phyloP scores from a whole-genome alignment of 2,888 invertebrate genomes.

The Meloe dianella region DNA sequence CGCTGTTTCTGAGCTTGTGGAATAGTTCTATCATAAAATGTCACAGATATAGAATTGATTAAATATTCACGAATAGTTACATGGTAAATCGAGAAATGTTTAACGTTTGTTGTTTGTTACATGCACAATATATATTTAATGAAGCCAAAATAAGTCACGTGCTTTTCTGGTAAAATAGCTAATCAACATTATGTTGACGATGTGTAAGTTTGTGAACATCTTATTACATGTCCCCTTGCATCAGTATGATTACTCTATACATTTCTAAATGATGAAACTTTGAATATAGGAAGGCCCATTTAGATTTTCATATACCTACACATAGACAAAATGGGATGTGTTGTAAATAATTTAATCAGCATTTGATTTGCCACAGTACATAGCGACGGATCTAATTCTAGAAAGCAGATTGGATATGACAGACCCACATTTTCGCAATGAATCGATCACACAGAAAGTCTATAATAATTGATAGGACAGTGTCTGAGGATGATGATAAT shows the following conservation, averaged over 20 bases:
- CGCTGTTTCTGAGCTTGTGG: background rate
- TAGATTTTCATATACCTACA: conserved; percentile 3
- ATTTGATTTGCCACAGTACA: conserved; percentile 11
- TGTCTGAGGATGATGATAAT: background rate
- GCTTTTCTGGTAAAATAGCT: conserved; percentile 24
- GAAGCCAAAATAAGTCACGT: conserved; percentile 20
- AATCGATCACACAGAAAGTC: background rate
- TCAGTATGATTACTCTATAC: conserved; percentile 32
- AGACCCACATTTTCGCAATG: background rate
- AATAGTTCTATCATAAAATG: background rate
- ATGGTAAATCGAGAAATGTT: background rate
- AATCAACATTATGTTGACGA: conserved; percentile 28
- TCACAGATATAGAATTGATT: background rate
- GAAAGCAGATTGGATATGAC: background rate
- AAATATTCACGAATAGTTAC: background rate
- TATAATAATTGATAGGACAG: background rate
- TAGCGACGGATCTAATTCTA: background rate
- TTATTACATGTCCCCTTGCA: conserved; percentile 19
- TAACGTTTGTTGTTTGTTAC: background rate
- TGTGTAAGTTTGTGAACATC: conserved; percentile 10
- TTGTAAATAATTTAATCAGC: conserved; percentile 23
- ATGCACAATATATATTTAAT: background rate
- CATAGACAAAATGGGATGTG: background rate
- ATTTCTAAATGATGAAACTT: conserved; percentile 28
- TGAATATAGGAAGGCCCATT: conserved; percentile 23